A percentile compares a stretch with the other conserved stretches of the same genome.
These are phyloP conservation scores for Sialis lutaria DNA, from an alignment of 2,888 invertebrate genomes.

Conservation along the genomic window DNA sequence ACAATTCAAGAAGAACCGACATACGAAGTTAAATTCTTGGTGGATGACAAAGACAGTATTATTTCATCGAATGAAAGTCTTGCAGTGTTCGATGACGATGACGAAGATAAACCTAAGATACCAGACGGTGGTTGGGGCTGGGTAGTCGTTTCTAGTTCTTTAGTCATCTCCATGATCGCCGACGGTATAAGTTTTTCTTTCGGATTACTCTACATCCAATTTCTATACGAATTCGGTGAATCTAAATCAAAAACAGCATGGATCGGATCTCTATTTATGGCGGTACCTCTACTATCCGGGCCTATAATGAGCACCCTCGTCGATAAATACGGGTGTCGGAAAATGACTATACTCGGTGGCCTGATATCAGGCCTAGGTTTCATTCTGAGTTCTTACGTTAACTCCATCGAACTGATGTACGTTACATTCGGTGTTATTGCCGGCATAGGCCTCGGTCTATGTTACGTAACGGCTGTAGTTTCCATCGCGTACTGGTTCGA, in stretches of 20 bases:
- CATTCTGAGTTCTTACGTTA: conserved; percentile 50
- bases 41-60: conserved; percentile 11
- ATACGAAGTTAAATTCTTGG: conserved; percentile 13
- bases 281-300: conserved; percentile 71
- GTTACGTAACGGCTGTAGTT: conserved; percentile 80
- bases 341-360: conserved; percentile 59
- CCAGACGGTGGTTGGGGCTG: conserved; percentile 83
- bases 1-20: not conserved
- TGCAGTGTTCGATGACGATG: not conserved
- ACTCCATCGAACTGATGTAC: conserved; percentile 61
- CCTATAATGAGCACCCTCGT: conserved; percentile 72
- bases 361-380: conserved; percentile 59
- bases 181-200: conserved; percentile 90
- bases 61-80: conserved; percentile 10
- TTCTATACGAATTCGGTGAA: conserved; percentile 61
- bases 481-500: conserved; percentile 89
- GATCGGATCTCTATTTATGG: conserved; percentile 80
- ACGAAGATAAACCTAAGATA: conserved; percentile 30
- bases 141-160: conserved; percentile 73
- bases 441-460: conserved; percentile 67
- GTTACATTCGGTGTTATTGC: conserved; percentile 73
- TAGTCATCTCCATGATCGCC: conserved; percentile 74
- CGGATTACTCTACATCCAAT: conserved; percentile 72
- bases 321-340: conserved; percentile 69
- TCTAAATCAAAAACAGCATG: conserved; percentile 75